Evolutionary conservation across 2,797 vertebrate species (phyloP).

Genomic region (Hoplostethus mediterraneus): DNA sequence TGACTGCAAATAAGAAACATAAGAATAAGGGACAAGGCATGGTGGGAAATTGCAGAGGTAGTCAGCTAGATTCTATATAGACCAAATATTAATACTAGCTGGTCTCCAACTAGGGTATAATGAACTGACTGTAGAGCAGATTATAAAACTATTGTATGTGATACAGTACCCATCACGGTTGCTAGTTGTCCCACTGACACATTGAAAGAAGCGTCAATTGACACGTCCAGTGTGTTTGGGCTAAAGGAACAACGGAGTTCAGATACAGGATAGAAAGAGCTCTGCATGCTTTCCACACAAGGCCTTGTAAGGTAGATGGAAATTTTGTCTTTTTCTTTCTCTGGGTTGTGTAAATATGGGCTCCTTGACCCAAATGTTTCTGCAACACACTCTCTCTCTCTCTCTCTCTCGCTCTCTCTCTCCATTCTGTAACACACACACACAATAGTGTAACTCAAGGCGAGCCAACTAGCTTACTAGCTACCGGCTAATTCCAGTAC

Average conservation of each 20-base stretch:
- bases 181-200: too few relatives aligned
- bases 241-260: neutral
- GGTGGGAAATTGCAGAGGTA: too few relatives aligned
- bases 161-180: too few relatives aligned
- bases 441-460: conserved; percentile 63
- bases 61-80: too few relatives aligned
- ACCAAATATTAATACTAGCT: too few relatives aligned
- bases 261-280: conserved; percentile 16
- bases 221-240: too few relatives aligned
- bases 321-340: conserved; percentile 39
- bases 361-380: conserved; percentile 46
- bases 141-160: too few relatives aligned
- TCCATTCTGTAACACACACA: conserved; percentile 18
- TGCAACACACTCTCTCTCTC: conserved; percentile 12
- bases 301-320: conserved; percentile 65
- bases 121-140: too few relatives aligned
- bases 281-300: conserved; percentile 15
- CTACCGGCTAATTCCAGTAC: conserved; percentile 62
- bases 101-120: too few relatives aligned
- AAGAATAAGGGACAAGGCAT: too few relatives aligned
- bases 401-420: conserved; percentile 33
- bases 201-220: too few relatives aligned
- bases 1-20: too few relatives aligned
- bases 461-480: conserved; percentile 55
- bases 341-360: conserved; percentile 61